phyloP scores from a whole-genome alignment of 2,113 vertebrate species.

The Embiotoca jacksoni region DNA sequence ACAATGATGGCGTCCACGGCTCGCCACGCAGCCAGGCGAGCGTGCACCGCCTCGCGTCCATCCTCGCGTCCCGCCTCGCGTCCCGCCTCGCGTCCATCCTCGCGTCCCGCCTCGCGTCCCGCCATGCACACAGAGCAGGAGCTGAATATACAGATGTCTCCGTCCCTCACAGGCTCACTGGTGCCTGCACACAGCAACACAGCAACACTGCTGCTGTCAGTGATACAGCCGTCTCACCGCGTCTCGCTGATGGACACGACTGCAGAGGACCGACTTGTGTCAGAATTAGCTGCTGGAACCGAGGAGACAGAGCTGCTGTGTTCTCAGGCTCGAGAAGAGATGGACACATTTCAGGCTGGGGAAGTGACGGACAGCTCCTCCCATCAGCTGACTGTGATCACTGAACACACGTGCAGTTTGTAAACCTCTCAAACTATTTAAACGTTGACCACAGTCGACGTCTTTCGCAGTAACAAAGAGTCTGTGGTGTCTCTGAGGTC shows the following conservation, averaged over 20 bases:
- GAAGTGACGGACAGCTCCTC: conserved; percentile 24
- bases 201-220: conserved; percentile 4
- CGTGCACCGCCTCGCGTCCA: conserved; percentile 30
- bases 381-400: background rate
- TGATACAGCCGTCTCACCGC: conserved; percentile 15
- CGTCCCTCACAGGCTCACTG: conserved; percentile 70
- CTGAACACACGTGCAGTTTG: background rate
- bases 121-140: conserved; percentile 59
- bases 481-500: background rate
- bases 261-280: conserved; percentile 40
- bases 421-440: background rate
- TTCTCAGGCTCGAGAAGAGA: background rate
- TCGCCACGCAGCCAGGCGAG: conserved; percentile 63
- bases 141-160: conserved; percentile 71
- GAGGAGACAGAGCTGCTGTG: conserved; percentile 30
- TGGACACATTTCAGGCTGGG: background rate
- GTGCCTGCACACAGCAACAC: conserved; percentile 47
- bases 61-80: conserved; percentile 10
- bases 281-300: conserved; percentile 42
- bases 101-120: conserved; percentile 48
- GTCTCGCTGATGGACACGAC: conserved; percentile 12
- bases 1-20: conserved; percentile 67
- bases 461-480: conserved; percentile 20
- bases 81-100: too few species aligned
- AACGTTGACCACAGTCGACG: background rate